Conservation (phyloP, 1,140 invertebrate genomes). For the Magallana gigas region DNA sequence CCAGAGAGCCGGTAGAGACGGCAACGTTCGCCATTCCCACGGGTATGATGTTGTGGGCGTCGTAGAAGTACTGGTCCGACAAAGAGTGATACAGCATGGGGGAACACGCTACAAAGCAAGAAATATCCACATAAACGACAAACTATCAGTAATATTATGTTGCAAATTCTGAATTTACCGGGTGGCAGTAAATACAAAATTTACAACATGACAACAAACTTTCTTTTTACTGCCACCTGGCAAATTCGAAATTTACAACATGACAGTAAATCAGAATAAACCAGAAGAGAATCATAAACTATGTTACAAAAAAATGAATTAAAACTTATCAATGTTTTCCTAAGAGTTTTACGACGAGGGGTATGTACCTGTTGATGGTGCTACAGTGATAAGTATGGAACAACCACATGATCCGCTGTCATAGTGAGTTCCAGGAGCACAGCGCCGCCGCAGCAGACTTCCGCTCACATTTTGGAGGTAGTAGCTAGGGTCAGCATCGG, state of each 20-base stretch:
- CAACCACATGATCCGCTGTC: slow-evolving; percentile 23
- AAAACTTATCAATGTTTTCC: too few relatives aligned
- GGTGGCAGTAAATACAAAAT: too few relatives aligned
- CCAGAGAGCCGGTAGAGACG: neutral
- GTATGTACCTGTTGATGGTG: neutral
- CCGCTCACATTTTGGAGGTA: neutral
- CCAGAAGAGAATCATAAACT: too few relatives aligned
- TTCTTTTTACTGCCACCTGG: too few relatives aligned
- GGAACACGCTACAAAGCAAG: neutral
- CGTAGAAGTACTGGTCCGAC: slow-evolving; percentile 12
- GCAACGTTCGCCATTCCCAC: slow-evolving; percentile 27
- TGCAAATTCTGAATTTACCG: too few relatives aligned
- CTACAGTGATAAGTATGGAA: neutral
- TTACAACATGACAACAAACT: too few relatives aligned
- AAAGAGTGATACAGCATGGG: slow-evolving; percentile 11
- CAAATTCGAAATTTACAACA: too few relatives aligned
- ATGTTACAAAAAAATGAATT: too few relatives aligned
- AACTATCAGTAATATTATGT: too few relatives aligned
- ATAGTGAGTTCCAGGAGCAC: slow-evolving; percentile 21
- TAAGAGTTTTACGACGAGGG: too few relatives aligned
- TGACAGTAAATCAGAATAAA: too few relatives aligned
- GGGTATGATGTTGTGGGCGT: neutral
- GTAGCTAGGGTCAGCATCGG: slow-evolving; percentile 31
- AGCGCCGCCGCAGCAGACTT: neutral
- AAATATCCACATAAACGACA: too few relatives aligned